These are phyloP conservation scores for Glossophaga mutica DNA, from an alignment of 2,797 vertebrate species.

Conservation along the genomic window DNA sequence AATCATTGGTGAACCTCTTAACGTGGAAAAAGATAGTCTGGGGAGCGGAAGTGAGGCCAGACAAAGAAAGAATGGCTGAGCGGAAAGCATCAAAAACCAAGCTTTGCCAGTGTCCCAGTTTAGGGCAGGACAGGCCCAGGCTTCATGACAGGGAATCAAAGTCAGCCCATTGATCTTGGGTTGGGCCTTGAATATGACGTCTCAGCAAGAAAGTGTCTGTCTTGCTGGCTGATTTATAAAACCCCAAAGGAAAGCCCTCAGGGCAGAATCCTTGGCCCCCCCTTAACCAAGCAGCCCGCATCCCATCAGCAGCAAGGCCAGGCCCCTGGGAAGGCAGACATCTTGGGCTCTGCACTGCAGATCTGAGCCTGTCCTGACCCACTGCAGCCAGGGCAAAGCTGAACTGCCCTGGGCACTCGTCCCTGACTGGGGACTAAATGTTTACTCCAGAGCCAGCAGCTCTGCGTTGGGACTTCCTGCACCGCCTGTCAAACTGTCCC, in stretches of 20 bases:
- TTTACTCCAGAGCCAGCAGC: neutral
- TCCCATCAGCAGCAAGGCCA: neutral
- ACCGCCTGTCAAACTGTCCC: neutral
- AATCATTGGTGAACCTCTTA: neutral
- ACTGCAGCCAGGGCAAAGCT: neutral
- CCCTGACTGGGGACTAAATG: neutral
- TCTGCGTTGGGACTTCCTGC: neutral
- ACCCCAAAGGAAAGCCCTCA: neutral
- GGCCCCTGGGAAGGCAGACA: neutral
- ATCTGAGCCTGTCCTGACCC: neutral
- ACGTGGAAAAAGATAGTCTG: neutral
- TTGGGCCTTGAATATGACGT: neutral
- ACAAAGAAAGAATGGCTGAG: neutral
- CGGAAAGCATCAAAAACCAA: neutral
- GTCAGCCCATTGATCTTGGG: conserved; percentile 11
- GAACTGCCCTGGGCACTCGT: neutral
- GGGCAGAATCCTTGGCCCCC: neutral
- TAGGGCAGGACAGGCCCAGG: neutral
- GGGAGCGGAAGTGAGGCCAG: neutral
- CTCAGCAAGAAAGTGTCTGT: conserved; percentile 12
- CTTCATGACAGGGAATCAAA: neutral
- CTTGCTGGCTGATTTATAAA: conserved; percentile 51
- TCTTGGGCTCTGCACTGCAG: neutral
- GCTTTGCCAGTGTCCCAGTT: neutral
- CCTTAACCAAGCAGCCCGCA: accelerated